Evolutionary conservation across 1,140 invertebrate genomes (phyloP).

Genomic region (Lethrus apterus): DNA sequence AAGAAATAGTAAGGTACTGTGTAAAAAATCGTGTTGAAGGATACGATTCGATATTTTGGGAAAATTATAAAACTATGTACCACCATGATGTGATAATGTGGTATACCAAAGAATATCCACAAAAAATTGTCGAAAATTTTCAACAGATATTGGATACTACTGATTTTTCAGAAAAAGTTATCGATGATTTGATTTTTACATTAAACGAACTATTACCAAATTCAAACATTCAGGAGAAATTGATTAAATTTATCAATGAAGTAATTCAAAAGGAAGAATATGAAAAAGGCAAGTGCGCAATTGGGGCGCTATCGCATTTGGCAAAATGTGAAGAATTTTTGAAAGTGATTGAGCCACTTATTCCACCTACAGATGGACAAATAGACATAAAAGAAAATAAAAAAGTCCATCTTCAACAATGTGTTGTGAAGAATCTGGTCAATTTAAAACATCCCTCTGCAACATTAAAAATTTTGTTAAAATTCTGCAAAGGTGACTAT

Average conservation of each 20-base stretch:
- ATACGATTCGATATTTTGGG: conserved; percentile 3
- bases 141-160: neutral
- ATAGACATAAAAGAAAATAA: neutral
- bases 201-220: too few relatives aligned
- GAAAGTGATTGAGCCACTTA: neutral
- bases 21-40: neutral
- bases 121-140: neutral
- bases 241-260: neutral
- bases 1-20: neutral
- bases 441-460: neutral
- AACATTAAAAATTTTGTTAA: neutral
- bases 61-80: neutral
- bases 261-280: neutral
- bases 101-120: conserved; percentile 1
- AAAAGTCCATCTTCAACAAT: neutral
- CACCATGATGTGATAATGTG: neutral
- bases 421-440: neutral
- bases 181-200: too few relatives aligned
- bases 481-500: conserved; percentile 5
- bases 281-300: neutral
- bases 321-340: neutral
- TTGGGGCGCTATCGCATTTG: neutral
- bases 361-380: neutral
- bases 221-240: neutral
- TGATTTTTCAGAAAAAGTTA: neutral